Percentiles rank a stretch among this genome's conserved stretches.
These are phyloP conservation scores for Parochlus steinenii DNA, from an alignment of 2,888 invertebrate species.

Conservation along the genomic window DNA sequence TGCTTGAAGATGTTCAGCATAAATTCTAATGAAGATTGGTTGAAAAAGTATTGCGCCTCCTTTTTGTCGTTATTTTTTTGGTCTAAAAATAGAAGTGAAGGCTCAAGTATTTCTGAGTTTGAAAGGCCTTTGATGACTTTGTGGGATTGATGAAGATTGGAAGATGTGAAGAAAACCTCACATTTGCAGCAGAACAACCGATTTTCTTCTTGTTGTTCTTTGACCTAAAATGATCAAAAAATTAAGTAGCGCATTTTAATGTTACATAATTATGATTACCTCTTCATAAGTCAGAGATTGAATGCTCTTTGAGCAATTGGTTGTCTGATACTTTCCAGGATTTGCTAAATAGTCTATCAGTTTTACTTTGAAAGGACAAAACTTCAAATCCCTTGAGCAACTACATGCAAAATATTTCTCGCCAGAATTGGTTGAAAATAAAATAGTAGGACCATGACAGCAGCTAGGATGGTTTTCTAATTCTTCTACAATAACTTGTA, in stretches of 20 bases:
- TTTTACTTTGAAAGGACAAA: no score
- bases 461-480: constrained; percentile 49
- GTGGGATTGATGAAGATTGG: constrained; percentile 41
- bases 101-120: constrained; percentile 37
- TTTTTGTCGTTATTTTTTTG: constrained; percentile 56
- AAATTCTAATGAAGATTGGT: constrained; percentile 44
- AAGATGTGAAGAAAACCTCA: no score
- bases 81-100: constrained; percentile 49
- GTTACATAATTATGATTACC: not conserved
- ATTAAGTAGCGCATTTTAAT: not conserved
- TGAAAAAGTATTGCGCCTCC: constrained; percentile 81
- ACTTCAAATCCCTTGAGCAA: no score
- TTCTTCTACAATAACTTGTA: constrained; percentile 39
- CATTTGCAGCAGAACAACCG: not conserved
- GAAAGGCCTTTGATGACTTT: constrained; percentile 34
- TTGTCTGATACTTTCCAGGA: no score
- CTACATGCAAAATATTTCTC: constrained; percentile 62
- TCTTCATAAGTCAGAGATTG: no score
- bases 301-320: no score
- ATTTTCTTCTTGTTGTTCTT: constrained; percentile 18
- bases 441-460: constrained; percentile 57
- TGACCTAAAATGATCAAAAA: constrained; percentile 10
- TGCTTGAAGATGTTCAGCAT: constrained; percentile 42
- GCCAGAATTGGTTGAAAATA: constrained; percentile 37
- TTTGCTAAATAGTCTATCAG: no score